Conservation (phyloP, 2,888 invertebrate genomes). For the Noctuana brunneofusca region DNA sequence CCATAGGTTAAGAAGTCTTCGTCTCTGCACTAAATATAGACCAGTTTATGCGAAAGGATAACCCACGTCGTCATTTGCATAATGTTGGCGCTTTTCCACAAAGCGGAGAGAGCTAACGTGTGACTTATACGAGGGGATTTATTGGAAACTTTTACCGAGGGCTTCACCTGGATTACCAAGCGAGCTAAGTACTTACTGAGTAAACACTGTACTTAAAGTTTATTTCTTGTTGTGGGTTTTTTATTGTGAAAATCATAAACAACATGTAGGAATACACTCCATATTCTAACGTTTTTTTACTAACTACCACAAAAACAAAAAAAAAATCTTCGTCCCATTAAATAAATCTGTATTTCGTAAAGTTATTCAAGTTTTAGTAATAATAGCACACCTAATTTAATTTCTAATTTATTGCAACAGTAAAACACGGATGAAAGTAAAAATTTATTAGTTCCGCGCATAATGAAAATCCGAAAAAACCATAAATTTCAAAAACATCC, state of each 20-base stretch:
- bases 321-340: too few species aligned
- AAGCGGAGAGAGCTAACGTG: conserved; percentile 18
- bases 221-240: too few species aligned
- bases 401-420: background rate
- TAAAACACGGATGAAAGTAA: background rate
- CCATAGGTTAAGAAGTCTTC: background rate
- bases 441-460: conserved; percentile 1
- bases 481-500: conserved; percentile 19
- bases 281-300: too few species aligned
- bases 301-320: too few species aligned
- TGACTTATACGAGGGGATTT: conserved; percentile 27
- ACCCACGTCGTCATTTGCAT: conserved; percentile 28
- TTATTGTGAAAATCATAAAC: too few species aligned
- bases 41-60: conserved; percentile 19
- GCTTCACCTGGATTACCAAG: conserved; percentile 1
- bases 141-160: conserved; percentile 30
- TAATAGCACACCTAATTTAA: background rate
- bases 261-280: too few species aligned
- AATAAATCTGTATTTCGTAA: background rate
- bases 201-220: too few species aligned
- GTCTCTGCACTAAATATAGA: conserved; percentile 5
- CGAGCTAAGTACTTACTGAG: background rate
- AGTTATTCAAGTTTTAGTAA: background rate
- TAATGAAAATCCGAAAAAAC: conserved; percentile 18
- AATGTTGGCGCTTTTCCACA: conserved; percentile 13